Evolutionary conservation across 2,113 vertebrate species (phyloP).

Genomic region (Podarcis muralis): DNA sequence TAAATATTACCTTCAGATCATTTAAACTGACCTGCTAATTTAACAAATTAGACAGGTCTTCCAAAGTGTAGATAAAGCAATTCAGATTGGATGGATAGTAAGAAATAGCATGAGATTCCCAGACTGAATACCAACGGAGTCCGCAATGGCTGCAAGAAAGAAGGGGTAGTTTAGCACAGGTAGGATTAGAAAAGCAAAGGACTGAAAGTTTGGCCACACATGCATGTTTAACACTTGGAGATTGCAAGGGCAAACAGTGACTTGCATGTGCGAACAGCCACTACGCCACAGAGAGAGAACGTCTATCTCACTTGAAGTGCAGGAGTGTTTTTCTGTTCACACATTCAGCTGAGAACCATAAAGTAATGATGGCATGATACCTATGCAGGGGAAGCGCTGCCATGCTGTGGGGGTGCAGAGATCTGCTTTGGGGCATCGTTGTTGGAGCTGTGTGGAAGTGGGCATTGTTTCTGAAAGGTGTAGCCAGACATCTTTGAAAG

Average conservation of each 20-base stretch:
- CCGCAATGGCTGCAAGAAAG: rapidly evolving
- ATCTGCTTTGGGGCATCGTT: neutral
- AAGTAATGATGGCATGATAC: neutral
- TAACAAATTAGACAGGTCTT: constrained; percentile 46
- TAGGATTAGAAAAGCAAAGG: constrained; percentile 2
- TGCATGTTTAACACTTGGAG: neutral
- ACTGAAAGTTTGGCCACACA: neutral
- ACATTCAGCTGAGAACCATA: neutral
- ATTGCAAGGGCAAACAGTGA: neutral
- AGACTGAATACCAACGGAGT: neutral
- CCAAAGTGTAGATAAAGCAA: neutral
- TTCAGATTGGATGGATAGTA: neutral
- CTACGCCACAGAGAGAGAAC: neutral
- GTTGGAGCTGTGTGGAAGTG: neutral
- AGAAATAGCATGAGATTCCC: constrained; percentile 37
- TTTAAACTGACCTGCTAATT: constrained; percentile 57
- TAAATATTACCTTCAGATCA: constrained; percentile 52
- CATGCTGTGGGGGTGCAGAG: neutral
- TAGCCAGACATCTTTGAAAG: neutral
- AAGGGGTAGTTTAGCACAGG: constrained; percentile 12
- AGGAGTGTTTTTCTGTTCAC: neutral
- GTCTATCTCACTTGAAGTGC: neutral
- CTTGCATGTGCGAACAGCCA: neutral
- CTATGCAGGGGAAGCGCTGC: too few species aligned
- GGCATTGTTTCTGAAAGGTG: neutral